phyloP scores from a whole-genome alignment of 2,888 invertebrate genomes.

The Rotaria socialis region DNA sequence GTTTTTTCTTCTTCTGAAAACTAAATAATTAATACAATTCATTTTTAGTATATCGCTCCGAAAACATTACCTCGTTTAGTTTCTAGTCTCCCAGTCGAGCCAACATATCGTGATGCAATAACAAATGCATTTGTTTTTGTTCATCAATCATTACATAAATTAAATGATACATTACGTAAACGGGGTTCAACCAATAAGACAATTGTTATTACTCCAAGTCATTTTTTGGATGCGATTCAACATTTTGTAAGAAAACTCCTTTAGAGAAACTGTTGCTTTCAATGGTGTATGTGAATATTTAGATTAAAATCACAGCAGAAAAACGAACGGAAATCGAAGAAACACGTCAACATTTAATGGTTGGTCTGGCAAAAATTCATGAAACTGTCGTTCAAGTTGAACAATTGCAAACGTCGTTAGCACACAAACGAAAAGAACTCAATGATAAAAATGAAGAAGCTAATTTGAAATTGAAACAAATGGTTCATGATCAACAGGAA shows the following conservation, averaged over 20 bases:
- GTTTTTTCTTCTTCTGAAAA: conserved; percentile 65
- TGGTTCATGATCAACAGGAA: conserved; percentile 98
- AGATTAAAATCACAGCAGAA: conserved; percentile 73
- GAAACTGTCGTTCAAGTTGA: conserved; percentile 99
- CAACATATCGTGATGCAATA: conserved; percentile 85
- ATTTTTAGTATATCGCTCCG: conserved; percentile 51
- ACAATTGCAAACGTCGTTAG: conserved; percentile 96
- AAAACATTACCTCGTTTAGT: conserved; percentile 81
- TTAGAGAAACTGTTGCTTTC: too few relatives aligned
- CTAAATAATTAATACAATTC: background rate
- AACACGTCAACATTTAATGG: conserved; percentile 94
- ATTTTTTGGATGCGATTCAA: conserved; percentile 96
- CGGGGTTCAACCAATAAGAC: conserved; percentile 95
- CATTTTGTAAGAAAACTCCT: conserved; percentile 86
- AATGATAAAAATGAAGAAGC: conserved; percentile 97
- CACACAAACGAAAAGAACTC: conserved; percentile 75
- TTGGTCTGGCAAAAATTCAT: conserved; percentile 94
- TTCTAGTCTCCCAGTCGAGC: conserved; percentile 60
- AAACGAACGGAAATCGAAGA: conserved; percentile 96
- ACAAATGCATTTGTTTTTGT: conserved; percentile 98
- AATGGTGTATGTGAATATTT: background rate
- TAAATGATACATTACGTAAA: conserved; percentile 82
- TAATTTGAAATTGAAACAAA: conserved; percentile 95
- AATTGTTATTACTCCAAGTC: conserved; percentile 91
- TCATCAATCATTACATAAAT: conserved; percentile 90